Evolutionary conservation across 2,888 invertebrate genomes (phyloP).

Genomic region (Danaus chrysippus): DNA sequence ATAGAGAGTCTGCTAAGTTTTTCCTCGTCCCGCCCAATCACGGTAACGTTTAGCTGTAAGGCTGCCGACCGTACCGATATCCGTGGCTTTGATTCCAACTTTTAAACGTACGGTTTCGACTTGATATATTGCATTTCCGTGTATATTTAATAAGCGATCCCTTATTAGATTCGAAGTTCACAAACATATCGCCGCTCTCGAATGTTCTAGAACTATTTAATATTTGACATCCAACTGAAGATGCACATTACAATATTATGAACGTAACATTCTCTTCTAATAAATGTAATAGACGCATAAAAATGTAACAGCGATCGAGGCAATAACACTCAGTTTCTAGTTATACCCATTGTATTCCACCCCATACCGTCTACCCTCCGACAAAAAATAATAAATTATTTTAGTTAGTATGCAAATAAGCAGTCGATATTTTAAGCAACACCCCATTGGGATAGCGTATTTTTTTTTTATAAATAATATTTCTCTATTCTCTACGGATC

Average conservation of each 20-base stretch:
- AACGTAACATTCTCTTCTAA: constrained; percentile 12
- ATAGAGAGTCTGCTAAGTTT: constrained; percentile 64
- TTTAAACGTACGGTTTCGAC: constrained; percentile 71
- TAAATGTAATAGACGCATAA: constrained; percentile 34
- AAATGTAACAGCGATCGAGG: constrained; percentile 62
- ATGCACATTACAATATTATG: too few relatives aligned
- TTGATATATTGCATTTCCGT: constrained; percentile 71
- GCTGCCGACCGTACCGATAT: constrained; percentile 73
- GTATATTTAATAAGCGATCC: constrained; percentile 47
- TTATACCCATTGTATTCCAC: constrained; percentile 70
- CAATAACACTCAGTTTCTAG: constrained; percentile 75
- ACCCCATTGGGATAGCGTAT: constrained; percentile 67
- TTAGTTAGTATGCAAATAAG: constrained; percentile 80
- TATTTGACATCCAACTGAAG: too few relatives aligned
- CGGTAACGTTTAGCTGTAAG: too few relatives aligned
- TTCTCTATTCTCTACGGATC: constrained; percentile 61
- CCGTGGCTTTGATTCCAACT: constrained; percentile 75
- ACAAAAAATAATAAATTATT: constrained; percentile 79
- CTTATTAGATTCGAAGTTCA: too few relatives aligned
- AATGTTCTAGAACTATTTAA: too few relatives aligned
- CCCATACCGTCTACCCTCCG: constrained; percentile 69
- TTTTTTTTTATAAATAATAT: constrained; percentile 47
- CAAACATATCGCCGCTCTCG: too few relatives aligned
- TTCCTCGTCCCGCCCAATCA: constrained; percentile 43
- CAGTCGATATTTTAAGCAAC: constrained; percentile 73